Evolutionary conservation across 2,113 vertebrate genomes (phyloP), one percentile per base, ranked within the genome.

Genomic region (Chauna torquata): DNA sequence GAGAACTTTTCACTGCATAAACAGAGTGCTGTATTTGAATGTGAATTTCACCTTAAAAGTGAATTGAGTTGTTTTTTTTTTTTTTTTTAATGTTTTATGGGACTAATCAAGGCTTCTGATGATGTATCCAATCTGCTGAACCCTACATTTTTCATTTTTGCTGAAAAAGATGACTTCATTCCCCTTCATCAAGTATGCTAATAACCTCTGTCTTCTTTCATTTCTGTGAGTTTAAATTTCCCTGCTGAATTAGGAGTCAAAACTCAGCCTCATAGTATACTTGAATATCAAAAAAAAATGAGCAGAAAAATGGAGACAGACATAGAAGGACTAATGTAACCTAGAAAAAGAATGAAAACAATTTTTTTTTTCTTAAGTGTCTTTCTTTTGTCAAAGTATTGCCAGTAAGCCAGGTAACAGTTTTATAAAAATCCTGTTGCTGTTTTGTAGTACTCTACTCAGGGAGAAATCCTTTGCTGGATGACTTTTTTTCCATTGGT

Each of bases 81-180:
- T 16, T 55, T 72, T 52, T n/a, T 68, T 32, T 47, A 50, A 47
- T 47, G 2, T 47, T 85, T 93, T 92, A 25, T 86, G 99, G 99
- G 98, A 70, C 97, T 98, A 45, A 38, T 99, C 66, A 96, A 77
- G 27, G 98, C 98, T 36, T 92, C 57, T 12, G 98, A 98, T 34
- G 97, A 98, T n/a, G 71, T 88, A 23, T 97, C 98, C 64, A 91
- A 66, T 9, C 87, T 99, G 16, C 97, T 98, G 94, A 98, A 95
- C 78, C 98, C 98, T 19, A 99, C 97, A 0, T 92, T 98, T 88
- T 99, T 99, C 40, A 98, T 99, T 97, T 99, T 99, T 97, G 98
- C 57, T 6, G 98, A 99, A 76, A 99, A 99, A 0, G 98, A 99
- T 91, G 0, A 57, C 0, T 40, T 98, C 25, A 98, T 99, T 90